A percentile compares a stretch with the other conserved stretches of the same genome.
These are phyloP conservation scores for Eulemur coronatus DNA, from an alignment of 2,797 vertebrate genomes.

Conservation along the genomic window DNA sequence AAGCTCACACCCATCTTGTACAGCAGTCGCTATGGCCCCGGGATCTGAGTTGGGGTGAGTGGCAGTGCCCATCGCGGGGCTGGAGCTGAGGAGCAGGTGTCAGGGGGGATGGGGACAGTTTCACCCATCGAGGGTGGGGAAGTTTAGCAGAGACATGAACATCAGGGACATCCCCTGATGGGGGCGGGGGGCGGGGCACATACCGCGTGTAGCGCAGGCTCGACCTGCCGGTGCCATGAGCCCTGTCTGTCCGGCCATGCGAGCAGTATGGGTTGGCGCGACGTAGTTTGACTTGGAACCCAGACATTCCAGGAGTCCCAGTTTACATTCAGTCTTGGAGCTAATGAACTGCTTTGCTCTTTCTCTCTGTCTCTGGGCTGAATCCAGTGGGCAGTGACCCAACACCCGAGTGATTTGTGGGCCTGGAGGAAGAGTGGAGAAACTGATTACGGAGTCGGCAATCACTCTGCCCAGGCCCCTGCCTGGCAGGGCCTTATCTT, in stretches of 20 bases:
- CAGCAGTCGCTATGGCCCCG: neutral
- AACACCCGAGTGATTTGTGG: slow-evolving; percentile 44
- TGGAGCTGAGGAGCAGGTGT: neutral
- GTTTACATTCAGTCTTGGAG: neutral
- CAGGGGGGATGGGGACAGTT: rapidly evolving
- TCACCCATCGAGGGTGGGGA: neutral
- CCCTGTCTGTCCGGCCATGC: rapidly evolving
- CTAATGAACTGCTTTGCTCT: slow-evolving; percentile 63
- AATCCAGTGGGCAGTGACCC: slow-evolving; percentile 68
- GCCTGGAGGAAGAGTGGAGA: slow-evolving; percentile 47
- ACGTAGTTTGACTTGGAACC: neutral
- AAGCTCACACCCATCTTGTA: rapidly evolving
- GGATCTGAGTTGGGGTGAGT: neutral
- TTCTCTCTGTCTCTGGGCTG: slow-evolving; percentile 58
- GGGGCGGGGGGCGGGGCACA: no score
- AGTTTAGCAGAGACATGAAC: neutral
- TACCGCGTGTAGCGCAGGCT: neutral
- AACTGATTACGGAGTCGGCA: slow-evolving; percentile 58
- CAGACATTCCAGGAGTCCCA: neutral
- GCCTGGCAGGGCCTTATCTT: slow-evolving; percentile 68
- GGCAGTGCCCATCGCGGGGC: rapidly evolving
- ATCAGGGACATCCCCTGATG: neutral
- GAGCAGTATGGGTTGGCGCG: rapidly evolving
- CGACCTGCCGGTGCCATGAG: rapidly evolving
- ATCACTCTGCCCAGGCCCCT: slow-evolving; percentile 54